phyloP scores from a whole-genome alignment of 2,888 invertebrate species.

The Cataglyphis altisquamis region DNA sequence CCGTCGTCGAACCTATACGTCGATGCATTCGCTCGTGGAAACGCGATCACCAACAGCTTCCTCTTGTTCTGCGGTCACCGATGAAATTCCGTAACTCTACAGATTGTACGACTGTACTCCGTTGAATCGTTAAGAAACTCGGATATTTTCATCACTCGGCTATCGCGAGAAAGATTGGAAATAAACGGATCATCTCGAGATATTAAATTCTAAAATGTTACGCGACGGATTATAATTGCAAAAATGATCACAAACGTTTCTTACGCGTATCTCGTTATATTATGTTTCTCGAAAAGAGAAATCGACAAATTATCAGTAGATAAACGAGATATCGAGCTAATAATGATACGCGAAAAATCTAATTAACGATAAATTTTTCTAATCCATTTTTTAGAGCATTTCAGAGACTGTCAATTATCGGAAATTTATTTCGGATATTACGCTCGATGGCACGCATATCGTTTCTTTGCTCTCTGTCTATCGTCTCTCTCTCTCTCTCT shows the following conservation, averaged over 20 bases:
- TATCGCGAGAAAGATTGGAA: constrained; percentile 5
- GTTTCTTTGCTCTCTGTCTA: constrained; percentile 13
- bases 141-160: constrained; percentile 41
- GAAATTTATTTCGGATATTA: constrained; percentile 54
- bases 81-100: constrained; percentile 63
- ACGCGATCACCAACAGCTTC: constrained; percentile 64
- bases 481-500: constrained; percentile 8
- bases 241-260: neutral
- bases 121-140: constrained; percentile 56
- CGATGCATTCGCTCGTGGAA: constrained; percentile 72
- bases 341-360: neutral
- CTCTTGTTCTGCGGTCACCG: constrained; percentile 70
- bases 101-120: constrained; percentile 42
- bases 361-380: neutral
- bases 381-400: constrained; percentile 32
- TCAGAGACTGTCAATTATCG: constrained; percentile 29
- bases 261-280: neutral
- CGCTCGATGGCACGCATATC: constrained; percentile 41
- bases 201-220: neutral
- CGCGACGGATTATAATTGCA: neutral
- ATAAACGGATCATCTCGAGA: neutral
- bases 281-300: neutral
- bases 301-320: neutral
- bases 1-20: constrained; percentile 66
- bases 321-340: neutral